phyloP scores from a whole-genome alignment of 2,888 invertebrate species.

The Polydrusus tereticollis region DNA sequence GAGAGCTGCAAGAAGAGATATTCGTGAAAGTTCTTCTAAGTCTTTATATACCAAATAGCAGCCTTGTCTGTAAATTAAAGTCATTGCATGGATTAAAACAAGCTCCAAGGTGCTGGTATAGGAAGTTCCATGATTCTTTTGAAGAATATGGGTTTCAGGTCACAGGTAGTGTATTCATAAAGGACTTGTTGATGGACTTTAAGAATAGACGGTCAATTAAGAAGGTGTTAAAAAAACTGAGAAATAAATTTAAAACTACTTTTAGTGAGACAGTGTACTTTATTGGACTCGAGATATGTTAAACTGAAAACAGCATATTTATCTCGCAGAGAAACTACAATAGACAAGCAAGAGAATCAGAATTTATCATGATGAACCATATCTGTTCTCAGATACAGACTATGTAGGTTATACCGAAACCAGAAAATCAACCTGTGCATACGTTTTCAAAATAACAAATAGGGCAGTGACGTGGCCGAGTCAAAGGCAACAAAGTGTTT shows the following conservation, averaged over 20 bases:
- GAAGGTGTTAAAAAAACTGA: neutral
- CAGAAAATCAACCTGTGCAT: neutral
- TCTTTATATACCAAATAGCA: neutral
- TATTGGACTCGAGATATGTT: neutral
- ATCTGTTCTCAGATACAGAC: neutral
- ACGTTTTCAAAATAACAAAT: neutral
- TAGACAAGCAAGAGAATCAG: neutral
- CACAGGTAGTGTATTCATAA: neutral
- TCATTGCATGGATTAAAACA: conserved; percentile 2
- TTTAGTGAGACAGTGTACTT: neutral
- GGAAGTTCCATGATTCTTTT: conserved; percentile 24
- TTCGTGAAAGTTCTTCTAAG: no score
- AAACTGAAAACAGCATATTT: neutral
- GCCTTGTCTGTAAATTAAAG: neutral
- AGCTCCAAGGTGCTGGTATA: neutral
- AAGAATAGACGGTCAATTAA: neutral
- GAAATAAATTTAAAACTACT: neutral
- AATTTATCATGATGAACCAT: no score
- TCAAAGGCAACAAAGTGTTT: neutral
- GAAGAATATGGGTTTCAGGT: neutral
- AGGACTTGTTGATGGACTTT: neutral
- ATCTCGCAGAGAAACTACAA: neutral
- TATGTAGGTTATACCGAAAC: neutral
- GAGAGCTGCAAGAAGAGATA: no score
- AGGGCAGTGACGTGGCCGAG: neutral